Evolutionary conservation across 92 coral and sea anemone species (phyloP).

Genomic region (Siderastrea siderea): DNA sequence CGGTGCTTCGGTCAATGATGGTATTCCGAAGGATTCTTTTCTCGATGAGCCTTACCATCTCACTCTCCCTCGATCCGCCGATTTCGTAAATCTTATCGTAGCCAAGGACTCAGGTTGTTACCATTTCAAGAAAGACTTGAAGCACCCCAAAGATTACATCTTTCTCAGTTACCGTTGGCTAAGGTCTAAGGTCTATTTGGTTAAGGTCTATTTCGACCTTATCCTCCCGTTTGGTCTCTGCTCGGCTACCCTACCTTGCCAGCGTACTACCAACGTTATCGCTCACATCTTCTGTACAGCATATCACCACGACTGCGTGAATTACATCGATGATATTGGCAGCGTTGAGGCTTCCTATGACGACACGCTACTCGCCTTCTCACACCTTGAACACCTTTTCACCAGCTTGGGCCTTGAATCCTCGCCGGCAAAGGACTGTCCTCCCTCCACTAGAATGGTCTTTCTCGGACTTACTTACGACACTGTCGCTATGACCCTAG

Average conservation of each 20-base stretch:
- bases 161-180: constrained; percentile 39
- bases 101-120: constrained; percentile 51
- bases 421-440: constrained; percentile 55
- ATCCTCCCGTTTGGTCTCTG: constrained; percentile 64
- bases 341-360: constrained; percentile 51
- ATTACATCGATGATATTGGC: constrained; percentile 60
- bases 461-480: constrained; percentile 55
- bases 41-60: constrained; percentile 58
- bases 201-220: constrained; percentile 39
- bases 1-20: constrained; percentile 57
- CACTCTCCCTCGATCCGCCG: constrained; percentile 51
- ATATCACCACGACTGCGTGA: constrained; percentile 36
- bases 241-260: constrained; percentile 63
- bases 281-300: constrained; percentile 24
- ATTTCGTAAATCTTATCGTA: constrained; percentile 44
- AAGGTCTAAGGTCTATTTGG: background rate
- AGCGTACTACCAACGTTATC: constrained; percentile 56
- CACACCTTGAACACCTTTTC: constrained; percentile 16
- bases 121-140: constrained; percentile 55
- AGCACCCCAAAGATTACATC: constrained; percentile 48
- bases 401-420: constrained; percentile 47
- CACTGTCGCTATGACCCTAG: constrained; percentile 47
- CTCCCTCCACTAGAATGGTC: constrained; percentile 58
- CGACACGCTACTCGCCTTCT: constrained; percentile 30
- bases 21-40: constrained; percentile 62